phyloP scores from a whole-genome alignment of 2,797 vertebrate species.

The Coregonus ussuriensis region DNA sequence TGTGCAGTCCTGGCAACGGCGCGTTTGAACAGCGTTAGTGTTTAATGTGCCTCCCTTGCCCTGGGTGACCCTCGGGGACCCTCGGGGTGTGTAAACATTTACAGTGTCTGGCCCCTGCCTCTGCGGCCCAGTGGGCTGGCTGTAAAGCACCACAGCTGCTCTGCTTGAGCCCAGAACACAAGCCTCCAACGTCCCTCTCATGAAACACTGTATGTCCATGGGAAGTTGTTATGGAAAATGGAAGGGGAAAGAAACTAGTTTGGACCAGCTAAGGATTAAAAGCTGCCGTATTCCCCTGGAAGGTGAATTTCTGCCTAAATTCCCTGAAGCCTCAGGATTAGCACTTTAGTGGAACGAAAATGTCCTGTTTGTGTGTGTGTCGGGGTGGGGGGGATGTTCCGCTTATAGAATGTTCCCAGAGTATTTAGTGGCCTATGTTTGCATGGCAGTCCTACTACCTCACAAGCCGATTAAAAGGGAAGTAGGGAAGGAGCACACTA shows the following conservation, averaged over 20 bases:
- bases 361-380: conserved; percentile 17
- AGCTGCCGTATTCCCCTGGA: conserved; percentile 33
- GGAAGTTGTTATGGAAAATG: conserved; percentile 43
- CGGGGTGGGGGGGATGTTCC: conserved; percentile 28
- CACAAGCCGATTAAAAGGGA: conserved; percentile 57
- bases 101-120: conserved; percentile 73
- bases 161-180: conserved; percentile 65
- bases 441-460: conserved; percentile 45
- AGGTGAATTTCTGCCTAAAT: conserved; percentile 49
- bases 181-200: conserved; percentile 63
- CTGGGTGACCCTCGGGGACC: conserved; percentile 59
- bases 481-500: conserved; percentile 39
- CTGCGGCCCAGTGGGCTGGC: conserved; percentile 45
- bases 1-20: conserved; percentile 73
- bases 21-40: conserved; percentile 64
- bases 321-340: conserved; percentile 44
- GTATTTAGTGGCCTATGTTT: conserved; percentile 51
- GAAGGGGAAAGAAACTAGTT: conserved; percentile 43
- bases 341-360: conserved; percentile 37
- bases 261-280: conserved; percentile 54
- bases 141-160: conserved; percentile 76
- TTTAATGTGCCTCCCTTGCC: conserved; percentile 73
- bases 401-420: conserved; percentile 39
- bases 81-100: conserved; percentile 79
- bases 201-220: conserved; percentile 45